Evolutionary conservation across 1,140 invertebrate genomes (phyloP).

Genomic region (Zaprionus gabonicus): DNA sequence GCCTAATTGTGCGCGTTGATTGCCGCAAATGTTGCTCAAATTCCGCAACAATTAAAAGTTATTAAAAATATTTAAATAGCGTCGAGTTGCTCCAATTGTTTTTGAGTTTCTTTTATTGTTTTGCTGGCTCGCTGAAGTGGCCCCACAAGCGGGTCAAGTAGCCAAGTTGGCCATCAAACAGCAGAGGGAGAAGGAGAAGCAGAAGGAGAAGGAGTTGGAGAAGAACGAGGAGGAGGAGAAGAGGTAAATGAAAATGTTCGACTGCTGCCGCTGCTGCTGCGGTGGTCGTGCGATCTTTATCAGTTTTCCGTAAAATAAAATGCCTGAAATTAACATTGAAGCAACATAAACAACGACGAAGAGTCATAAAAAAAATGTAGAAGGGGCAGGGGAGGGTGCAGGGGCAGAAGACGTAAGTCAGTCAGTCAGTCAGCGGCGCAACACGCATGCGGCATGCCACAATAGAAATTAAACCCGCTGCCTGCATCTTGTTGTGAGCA

Average conservation of each 20-base stretch:
- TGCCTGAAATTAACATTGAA: conserved; percentile 74
- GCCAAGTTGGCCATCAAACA: conserved; percentile 35
- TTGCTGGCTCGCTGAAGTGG: conserved; percentile 35
- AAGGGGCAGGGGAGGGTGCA: not conserved
- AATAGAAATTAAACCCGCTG: conserved; percentile 40
- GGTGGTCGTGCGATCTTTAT: conserved; percentile 60
- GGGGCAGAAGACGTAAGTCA: not conserved
- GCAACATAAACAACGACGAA: conserved; percentile 73
- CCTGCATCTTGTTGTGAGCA: conserved; percentile 11
- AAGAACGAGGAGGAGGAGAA: conserved; percentile 14
- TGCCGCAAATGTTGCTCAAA: conserved; percentile 72
- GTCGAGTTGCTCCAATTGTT: conserved; percentile 60
- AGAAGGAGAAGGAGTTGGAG: conserved; percentile 18
- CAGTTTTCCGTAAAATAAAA: conserved; percentile 72
- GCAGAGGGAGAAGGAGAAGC: not conserved
- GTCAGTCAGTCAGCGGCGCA: conserved; percentile 38
- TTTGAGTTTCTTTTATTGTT: conserved; percentile 26
- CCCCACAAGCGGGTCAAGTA: conserved; percentile 68
- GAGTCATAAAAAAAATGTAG: conserved; percentile 61
- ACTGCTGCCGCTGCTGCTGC: not conserved
- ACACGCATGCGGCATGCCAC: conserved; percentile 70
- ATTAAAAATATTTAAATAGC: conserved; percentile 41
- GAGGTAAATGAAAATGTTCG: conserved; percentile 74
- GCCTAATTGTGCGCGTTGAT: conserved; percentile 71
- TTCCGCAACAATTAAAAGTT: conserved; percentile 74